Evolutionary conservation across 2,113 vertebrate species (phyloP).

Genomic region (Pionites leucogaster): DNA sequence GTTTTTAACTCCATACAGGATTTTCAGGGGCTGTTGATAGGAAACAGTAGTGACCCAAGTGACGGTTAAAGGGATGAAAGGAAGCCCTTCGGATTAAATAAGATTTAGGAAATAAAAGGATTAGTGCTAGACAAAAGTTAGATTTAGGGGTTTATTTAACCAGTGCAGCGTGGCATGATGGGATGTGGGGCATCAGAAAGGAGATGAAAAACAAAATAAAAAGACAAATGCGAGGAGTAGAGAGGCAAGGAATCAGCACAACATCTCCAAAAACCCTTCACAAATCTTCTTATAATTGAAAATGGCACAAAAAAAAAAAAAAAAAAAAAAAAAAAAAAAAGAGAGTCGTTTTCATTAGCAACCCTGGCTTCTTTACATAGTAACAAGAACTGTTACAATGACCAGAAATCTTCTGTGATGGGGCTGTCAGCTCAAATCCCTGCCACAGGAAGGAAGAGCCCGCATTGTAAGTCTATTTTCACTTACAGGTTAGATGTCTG

Average conservation of each 20-base stretch:
- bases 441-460: neutral
- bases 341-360: constrained; percentile 30
- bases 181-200: constrained; percentile 62
- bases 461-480: neutral
- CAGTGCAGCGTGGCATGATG: constrained; percentile 72
- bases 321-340: neutral
- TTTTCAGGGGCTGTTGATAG: constrained; percentile 64
- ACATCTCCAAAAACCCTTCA: constrained; percentile 15
- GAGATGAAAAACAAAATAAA: constrained; percentile 71
- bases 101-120: constrained; percentile 85
- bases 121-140: constrained; percentile 79
- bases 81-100: constrained; percentile 72
- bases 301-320: neutral
- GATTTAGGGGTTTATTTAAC: constrained; percentile 80
- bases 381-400: constrained; percentile 65
- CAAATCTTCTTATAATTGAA: constrained; percentile 81
- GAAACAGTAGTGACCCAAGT: constrained; percentile 65
- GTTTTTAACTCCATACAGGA: constrained; percentile 62
- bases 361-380: constrained; percentile 41
- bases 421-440: constrained; percentile 4
- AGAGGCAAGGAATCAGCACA: constrained; percentile 52
- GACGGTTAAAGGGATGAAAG: constrained; percentile 79
- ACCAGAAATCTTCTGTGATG: neutral
- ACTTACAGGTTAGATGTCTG: neutral
- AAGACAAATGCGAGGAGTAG: constrained; percentile 23